These are phyloP conservation scores for Trogon melanurus DNA, from an alignment of 2,113 vertebrate genomes.

Conservation along the genomic window DNA sequence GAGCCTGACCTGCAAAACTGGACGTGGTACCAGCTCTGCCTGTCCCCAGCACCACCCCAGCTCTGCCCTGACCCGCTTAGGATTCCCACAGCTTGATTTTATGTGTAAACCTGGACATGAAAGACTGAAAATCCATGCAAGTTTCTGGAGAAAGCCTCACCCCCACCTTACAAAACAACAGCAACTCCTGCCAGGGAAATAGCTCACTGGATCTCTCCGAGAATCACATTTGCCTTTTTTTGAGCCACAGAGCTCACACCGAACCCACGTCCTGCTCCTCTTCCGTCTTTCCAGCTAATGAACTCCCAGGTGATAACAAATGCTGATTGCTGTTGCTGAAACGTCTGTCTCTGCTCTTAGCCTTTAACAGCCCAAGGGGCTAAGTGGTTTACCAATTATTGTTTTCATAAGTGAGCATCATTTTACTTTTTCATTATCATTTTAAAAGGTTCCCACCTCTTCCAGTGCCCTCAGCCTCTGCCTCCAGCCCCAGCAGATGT, in stretches of 20 bases:
- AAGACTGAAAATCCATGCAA: not conserved
- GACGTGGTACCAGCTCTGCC: not conserved
- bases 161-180: not conserved
- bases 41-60: not conserved
- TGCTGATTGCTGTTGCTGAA: not conserved
- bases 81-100: not conserved
- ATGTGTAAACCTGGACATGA: accelerated
- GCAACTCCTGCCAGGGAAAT: not conserved
- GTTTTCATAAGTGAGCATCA: not conserved
- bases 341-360: not conserved
- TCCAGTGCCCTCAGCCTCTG: not conserved
- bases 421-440: slow-evolving; percentile 3
- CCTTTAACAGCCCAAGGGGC: not conserved
- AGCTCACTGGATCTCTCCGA: not conserved
- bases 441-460: slow-evolving; percentile 27
- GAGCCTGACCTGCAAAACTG: not conserved
- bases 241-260: not conserved
- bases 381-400: not conserved
- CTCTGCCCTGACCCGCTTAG: not conserved
- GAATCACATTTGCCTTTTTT: not conserved
- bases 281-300: not conserved
- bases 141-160: not conserved
- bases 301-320: slow-evolving; percentile 28
- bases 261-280: not conserved
- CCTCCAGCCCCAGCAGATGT: not conserved